Evolutionary conservation across 2,113 vertebrate species (phyloP).

Genomic region (Perccottus glenii): DNA sequence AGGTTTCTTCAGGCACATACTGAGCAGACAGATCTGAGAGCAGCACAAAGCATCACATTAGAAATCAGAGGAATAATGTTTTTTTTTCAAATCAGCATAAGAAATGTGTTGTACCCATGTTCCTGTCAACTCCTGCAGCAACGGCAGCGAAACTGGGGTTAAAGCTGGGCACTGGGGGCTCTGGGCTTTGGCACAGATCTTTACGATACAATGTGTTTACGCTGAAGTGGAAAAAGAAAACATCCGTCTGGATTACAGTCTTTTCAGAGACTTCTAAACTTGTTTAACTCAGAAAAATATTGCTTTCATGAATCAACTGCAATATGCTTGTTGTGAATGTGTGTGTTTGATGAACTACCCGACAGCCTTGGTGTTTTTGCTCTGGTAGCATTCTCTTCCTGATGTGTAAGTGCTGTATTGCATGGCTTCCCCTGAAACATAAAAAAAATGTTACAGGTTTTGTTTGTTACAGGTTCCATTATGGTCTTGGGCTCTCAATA

Average conservation of each 20-base stretch:
- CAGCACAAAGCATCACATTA: not conserved
- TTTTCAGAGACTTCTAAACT: no score
- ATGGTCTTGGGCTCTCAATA: no score
- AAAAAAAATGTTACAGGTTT: not conserved
- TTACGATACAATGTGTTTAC: slow-evolving; percentile 71
- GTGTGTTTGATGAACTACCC: slow-evolving; percentile 58
- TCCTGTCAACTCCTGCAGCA: slow-evolving; percentile 83
- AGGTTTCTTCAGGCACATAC: slow-evolving; percentile 85
- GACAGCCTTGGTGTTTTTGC: slow-evolving; percentile 68
- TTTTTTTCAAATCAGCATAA: not conserved
- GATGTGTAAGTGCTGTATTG: slow-evolving; percentile 67
- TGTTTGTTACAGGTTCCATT: no score
- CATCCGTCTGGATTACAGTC: no score
- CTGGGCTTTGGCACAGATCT: slow-evolving; percentile 73
- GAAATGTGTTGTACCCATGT: slow-evolving; percentile 78
- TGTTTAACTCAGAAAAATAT: no score
- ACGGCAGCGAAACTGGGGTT: slow-evolving; percentile 83
- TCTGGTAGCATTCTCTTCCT: slow-evolving; percentile 77
- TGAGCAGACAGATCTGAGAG: slow-evolving; percentile 74
- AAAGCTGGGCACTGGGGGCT: slow-evolving; percentile 64
- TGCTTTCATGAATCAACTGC: no score
- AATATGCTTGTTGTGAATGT: not conserved
- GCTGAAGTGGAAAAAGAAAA: slow-evolving; percentile 39
- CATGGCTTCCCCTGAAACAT: slow-evolving; percentile 72
- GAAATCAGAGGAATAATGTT: no score